A percentile compares a stretch with the other conserved stretches of the same genome.
Evolutionary conservation across 2,888 invertebrate species (phyloP).

Genomic region (Drosophila mettleri): DNA sequence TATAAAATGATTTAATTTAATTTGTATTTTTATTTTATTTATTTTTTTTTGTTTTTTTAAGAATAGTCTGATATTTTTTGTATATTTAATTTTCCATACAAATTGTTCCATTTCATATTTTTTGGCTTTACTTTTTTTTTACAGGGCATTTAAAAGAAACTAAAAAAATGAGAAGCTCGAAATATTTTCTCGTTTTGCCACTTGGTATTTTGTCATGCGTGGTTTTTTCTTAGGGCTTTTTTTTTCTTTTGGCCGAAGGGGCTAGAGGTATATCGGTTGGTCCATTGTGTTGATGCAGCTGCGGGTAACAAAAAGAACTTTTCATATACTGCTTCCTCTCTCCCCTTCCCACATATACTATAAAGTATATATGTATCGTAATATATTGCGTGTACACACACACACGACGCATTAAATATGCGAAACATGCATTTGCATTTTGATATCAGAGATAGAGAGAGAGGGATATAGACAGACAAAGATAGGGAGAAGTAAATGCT

Average conservation of each 20-base stretch:
- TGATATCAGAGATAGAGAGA: conserved; percentile 43
- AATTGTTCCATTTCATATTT: too few relatives aligned
- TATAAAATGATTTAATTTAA: too few relatives aligned
- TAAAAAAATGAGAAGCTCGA: background rate
- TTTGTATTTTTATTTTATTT: background rate
- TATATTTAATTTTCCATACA: too few relatives aligned
- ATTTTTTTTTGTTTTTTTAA: too few relatives aligned
- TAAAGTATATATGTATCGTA: conserved; percentile 22
- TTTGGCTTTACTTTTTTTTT: background rate
- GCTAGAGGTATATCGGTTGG: conserved; percentile 18
- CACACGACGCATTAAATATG: conserved; percentile 69
- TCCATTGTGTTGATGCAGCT: conserved; percentile 73
- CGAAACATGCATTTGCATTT: conserved; percentile 75
- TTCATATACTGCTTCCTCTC: conserved; percentile 35
- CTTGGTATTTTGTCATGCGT: conserved; percentile 78
- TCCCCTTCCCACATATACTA: conserved; percentile 12
- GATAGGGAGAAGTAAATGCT: conserved; percentile 10
- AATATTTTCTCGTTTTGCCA: conserved; percentile 54
- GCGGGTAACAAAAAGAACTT: conserved; percentile 65
- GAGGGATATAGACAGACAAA: background rate
- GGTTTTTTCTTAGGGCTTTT: conserved; percentile 57
- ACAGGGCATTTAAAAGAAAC: conserved; percentile 27
- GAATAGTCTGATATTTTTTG: too few relatives aligned
- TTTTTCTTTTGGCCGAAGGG: conserved; percentile 7
- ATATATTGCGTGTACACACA: conserved; percentile 48